Conservation (phyloP, 2,797 vertebrate species). For the Basileuterus tristriatus region DNA sequence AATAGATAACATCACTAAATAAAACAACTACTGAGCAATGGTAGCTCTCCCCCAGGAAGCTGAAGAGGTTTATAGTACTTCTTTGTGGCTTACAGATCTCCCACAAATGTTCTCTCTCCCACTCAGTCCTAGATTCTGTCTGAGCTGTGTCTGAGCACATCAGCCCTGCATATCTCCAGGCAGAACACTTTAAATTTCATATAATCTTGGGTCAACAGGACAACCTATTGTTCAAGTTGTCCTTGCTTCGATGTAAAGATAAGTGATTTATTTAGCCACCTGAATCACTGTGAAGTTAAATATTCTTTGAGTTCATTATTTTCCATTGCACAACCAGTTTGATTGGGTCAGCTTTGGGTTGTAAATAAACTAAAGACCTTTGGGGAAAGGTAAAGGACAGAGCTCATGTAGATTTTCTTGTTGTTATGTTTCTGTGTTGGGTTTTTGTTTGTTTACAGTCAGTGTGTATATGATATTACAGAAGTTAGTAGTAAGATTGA, state of each 20-base stretch:
- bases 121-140: background rate
- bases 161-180: background rate
- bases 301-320: background rate
- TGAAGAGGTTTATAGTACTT: background rate
- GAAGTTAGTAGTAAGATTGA: background rate
- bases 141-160: background rate
- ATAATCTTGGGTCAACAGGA: background rate
- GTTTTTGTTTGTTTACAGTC: background rate
- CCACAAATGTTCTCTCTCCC: background rate
- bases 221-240: background rate
- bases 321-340: constrained; percentile 1
- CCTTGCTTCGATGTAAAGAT: constrained; percentile 13
- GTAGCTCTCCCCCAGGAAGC: background rate
- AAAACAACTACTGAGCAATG: background rate
- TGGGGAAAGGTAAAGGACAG: background rate
- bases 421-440: background rate
- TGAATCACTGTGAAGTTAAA: background rate
- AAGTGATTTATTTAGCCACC: background rate
- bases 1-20: background rate
- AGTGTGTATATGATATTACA: background rate
- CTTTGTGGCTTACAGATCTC: background rate
- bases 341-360: background rate
- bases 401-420: background rate
- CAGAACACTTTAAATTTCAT: background rate
- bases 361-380: background rate